Base-by-base conservation (phyloP, 92 coral and sea anemone species). In the Actinostola sp. region DNA sequence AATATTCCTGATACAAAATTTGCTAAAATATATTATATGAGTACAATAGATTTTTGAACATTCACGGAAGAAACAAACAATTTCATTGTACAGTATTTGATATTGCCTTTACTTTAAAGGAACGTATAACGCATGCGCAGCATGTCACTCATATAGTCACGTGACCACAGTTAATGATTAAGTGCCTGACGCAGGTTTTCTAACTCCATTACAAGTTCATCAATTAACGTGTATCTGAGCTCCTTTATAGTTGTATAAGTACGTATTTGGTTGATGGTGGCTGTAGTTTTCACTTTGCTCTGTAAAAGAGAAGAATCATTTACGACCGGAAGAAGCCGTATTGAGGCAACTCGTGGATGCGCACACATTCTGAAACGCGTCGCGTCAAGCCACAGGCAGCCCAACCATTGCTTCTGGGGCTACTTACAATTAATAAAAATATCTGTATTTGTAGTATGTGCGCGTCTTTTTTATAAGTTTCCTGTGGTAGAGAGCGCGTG, bases 71-170 rank as follows among this genome's bases (percentile, higher is more conserved):
- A n/a, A n/a, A n/a, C n/a, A n/a, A n/a, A n/a, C n/a, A n/a, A n/a
- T n/a, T n/a, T n/a, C n/a, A n/a, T n/a, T n/a, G 42, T 36, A 36
- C 42, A 36, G 11, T 36, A 36, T 4, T 36, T 36, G 4, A 36
- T 36, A 36, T 61, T 16, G 14, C 74, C 74, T 68, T 68, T 68
- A 68, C 61, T 68, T 68, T 68, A 68, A 68, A 68, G 74, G 74
- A 68, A 68, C 61, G 15, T 51, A 48, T 15, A 25, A 32, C 39
- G 62, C 74, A 68, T 68, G 74, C 74, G 5, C 58, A 51, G 62
- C 74, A 68, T 68, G 74, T 68, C 61, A 68, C 74, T 52, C 41
- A 21, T 19, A 30, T 50, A 32, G 45, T 32, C 62, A 51, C 33
- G 20, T 57, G 63, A 57, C 63, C 27, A 57, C 36, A 57, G n/a